Percentiles rank a stretch among this genome's conserved stretches.
Conservation (phyloP, 2,113 vertebrate species). For the Sebastes schlegelii region DNA sequence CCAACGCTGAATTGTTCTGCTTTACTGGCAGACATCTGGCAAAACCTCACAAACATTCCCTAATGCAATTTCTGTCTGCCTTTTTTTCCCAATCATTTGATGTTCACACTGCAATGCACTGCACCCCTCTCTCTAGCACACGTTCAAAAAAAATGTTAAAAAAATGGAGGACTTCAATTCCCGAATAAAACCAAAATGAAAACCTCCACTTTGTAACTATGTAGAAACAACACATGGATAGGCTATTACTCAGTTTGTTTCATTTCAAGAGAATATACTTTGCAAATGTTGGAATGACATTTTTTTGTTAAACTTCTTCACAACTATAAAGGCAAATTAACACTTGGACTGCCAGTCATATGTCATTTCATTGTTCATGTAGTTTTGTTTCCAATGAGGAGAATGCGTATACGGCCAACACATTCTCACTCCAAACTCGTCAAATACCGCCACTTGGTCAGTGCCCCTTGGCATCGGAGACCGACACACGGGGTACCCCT, state of each 20-base stretch:
- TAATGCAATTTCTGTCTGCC: constrained; percentile 67
- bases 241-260: neutral
- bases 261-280: neutral
- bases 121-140: constrained; percentile 1
- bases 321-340: neutral
- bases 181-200: constrained; percentile 24
- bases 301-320: neutral
- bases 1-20: constrained; percentile 62
- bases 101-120: constrained; percentile 41
- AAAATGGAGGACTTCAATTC: constrained; percentile 12
- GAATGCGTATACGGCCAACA: too few relatives aligned
- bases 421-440: too few relatives aligned
- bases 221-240: neutral
- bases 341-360: too few relatives aligned
- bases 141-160: neutral
- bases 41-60: constrained; percentile 67
- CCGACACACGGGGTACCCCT: too few relatives aligned
- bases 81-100: constrained; percentile 62
- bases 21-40: constrained; percentile 75
- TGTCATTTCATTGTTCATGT: too few relatives aligned
- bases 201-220: constrained; percentile 13
- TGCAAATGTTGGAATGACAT: neutral
- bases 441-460: too few relatives aligned
- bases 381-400: too few relatives aligned
- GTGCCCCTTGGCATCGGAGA: too few relatives aligned